Base-by-base conservation (phyloP, 2,113 vertebrate genomes). In the Scolopax mira region DNA sequence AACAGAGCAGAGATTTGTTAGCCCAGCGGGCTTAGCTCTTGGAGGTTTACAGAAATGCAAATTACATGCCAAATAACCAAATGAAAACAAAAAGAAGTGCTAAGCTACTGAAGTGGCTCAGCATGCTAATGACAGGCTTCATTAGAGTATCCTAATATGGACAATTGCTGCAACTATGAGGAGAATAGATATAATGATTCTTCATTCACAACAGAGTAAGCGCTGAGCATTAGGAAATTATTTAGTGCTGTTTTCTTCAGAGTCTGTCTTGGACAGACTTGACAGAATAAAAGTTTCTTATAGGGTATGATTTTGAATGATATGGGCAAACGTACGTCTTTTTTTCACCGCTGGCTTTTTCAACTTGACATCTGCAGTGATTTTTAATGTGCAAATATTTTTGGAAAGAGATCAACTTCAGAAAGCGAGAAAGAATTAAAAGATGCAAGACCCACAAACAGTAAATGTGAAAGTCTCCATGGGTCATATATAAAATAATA, bases 41-140 rank as follows among this genome's bases (percentile, higher is more conserved):
- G 35, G 55, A 58, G 42, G 51, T 67, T 78, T 81, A 95, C 60
- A 78, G 90, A 93, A 88, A 96, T 93, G 90, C 85, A 94, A 96
- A 96, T 97, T 18, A 18, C 37, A 35, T 61, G 60, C 52, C 57
- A 95, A 88, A 91, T 51, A 86, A 62, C n/a, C 46, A 89, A 91
- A 80, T 24, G 65, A 84, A 71, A 90, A 81, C 79, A 92, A 86
- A 92, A 80, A 80, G 52, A 60, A 96, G 44, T 60, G 60, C 48
- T 83, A 67, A 84, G 37, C 65, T 78, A 21, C 75, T 78, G 79
- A 91, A 91, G 69, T 67, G 72, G 69, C 85, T 86, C 77, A 79
- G 92, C 82, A 91, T 90, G 85, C 85, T 95, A 95, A 96, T 91
- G 88, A 75, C 57, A 88, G 82, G 42, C 72, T 92, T 90, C 69